phyloP scores from a whole-genome alignment of 1,140 invertebrate species.

The Nasonia longicornis region DNA sequence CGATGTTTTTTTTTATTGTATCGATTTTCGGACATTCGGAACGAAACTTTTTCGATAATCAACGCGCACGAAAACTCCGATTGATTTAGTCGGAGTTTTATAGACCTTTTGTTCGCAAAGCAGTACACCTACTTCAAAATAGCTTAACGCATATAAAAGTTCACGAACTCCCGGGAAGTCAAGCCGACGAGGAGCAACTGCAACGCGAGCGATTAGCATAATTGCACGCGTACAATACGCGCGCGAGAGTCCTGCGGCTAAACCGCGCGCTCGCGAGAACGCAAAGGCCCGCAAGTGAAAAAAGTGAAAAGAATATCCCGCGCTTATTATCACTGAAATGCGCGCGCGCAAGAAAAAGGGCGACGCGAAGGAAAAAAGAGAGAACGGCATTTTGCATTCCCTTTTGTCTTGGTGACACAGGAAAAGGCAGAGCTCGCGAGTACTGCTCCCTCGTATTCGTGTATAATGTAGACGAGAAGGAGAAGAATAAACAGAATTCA shows the following conservation, averaged over 20 bases:
- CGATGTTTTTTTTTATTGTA: too few species aligned
- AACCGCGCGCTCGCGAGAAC: neutral
- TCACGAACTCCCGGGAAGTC: neutral
- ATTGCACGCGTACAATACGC: neutral
- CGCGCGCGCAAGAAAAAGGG: neutral
- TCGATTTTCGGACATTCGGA: too few species aligned
- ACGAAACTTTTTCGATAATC: too few species aligned
- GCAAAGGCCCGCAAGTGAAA: neutral
- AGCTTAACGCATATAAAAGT: neutral
- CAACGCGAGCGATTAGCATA: neutral
- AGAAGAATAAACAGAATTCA: neutral
- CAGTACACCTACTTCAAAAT: neutral
- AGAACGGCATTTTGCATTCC: conserved; percentile 4
- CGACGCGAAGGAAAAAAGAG: neutral
- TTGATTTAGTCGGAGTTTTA: too few species aligned
- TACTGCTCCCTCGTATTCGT: neutral
- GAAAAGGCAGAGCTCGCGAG: conserved; percentile 3
- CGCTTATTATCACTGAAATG: neutral
- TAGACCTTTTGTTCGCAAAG: too few species aligned
- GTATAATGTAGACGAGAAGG: neutral
- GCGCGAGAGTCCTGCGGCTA: neutral
- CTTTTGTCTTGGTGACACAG: conserved; percentile 11
- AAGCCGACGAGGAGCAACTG: neutral
- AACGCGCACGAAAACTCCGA: too few species aligned
- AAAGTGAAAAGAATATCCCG: neutral